These are phyloP conservation scores for Odocoileus virginianus DNA, from an alignment of 2,113 vertebrate species.

Conservation along the genomic window DNA sequence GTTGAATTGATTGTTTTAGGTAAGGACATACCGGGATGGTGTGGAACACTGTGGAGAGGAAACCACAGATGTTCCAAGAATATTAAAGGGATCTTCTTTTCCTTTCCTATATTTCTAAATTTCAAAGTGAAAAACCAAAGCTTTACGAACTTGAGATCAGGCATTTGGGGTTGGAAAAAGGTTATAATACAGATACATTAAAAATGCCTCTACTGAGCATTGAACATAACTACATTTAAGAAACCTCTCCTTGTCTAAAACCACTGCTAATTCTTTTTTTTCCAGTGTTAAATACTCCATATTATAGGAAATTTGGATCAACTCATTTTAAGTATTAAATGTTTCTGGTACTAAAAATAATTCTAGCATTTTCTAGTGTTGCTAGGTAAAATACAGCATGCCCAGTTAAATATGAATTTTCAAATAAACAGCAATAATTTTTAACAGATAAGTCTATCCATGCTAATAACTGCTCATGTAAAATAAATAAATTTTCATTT, in stretches of 20 bases:
- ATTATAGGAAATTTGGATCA: background rate
- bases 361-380: background rate
- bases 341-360: slow-evolving; percentile 12
- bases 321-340: background rate
- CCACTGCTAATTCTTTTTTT: background rate
- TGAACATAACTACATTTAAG: background rate
- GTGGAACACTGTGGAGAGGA: background rate
- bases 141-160: background rate
- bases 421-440: background rate
- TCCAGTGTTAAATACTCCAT: background rate
- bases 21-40: background rate
- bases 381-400: background rate
- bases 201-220: background rate
- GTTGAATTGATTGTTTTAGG: background rate
- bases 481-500: slow-evolving; percentile 56
- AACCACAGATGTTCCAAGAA: background rate
- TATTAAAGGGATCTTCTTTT: background rate
- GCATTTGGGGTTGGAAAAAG: background rate
- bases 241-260: background rate
- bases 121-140: background rate
- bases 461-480: slow-evolving; percentile 5
- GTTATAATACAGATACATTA: background rate
- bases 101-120: background rate
- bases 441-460: background rate
- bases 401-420: background rate